phyloP scores from a whole-genome alignment of 2,113 vertebrate genomes.

The Paratilapia polleni region DNA sequence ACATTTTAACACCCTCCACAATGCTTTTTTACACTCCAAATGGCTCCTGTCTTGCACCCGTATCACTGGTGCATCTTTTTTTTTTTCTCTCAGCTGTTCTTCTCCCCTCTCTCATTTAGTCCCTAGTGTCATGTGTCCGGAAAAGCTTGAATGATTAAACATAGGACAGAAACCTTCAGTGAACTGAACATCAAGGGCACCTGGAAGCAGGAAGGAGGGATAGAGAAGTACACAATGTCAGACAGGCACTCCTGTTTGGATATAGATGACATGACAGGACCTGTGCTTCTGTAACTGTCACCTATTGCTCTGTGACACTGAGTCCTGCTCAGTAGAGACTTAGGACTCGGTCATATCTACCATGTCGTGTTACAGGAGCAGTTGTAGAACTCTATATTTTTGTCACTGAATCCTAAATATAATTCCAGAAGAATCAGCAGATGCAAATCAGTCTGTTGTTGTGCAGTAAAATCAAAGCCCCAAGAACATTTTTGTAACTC shows the following conservation, averaged over 20 bases:
- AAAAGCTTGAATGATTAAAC: slow-evolving; percentile 57
- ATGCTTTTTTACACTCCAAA: background rate
- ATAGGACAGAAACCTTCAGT: slow-evolving; percentile 39
- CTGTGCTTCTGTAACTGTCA: slow-evolving; percentile 62
- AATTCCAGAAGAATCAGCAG: background rate
- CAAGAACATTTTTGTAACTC: background rate
- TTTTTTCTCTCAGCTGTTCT: slow-evolving; percentile 7
- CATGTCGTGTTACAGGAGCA: background rate
- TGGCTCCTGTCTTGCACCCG: slow-evolving; percentile 12
- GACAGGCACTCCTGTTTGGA: slow-evolving; percentile 41
- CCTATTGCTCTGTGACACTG: slow-evolving; percentile 50
- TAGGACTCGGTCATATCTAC: background rate
- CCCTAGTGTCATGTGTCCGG: slow-evolving; percentile 33
- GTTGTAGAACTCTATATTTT: background rate
- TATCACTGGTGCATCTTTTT: slow-evolving; percentile 19
- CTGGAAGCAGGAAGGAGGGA: slow-evolving; percentile 4
- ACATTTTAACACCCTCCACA: background rate
- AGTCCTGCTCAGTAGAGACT: slow-evolving; percentile 51
- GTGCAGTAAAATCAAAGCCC: background rate
- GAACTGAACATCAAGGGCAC: slow-evolving; percentile 53
- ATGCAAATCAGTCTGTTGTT: background rate
- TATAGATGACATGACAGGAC: slow-evolving; percentile 67
- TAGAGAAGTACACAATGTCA: slow-evolving; percentile 48
- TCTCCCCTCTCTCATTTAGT: slow-evolving; percentile 1
- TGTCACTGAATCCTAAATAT: background rate